Conservation (phyloP, 1,140 invertebrate species). For the Brachionus calyciflorus region DNA sequence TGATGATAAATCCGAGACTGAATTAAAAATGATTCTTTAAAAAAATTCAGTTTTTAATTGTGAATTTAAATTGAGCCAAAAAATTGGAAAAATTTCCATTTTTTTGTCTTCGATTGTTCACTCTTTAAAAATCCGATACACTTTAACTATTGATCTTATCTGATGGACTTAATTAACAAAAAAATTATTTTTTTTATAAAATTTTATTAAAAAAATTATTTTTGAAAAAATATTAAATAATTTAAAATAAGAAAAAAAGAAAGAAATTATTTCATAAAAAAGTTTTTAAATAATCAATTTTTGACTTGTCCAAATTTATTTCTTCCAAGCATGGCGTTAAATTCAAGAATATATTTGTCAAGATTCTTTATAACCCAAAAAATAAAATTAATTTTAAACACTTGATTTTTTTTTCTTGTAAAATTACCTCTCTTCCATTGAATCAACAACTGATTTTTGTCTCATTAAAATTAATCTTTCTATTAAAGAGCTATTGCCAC, state of each 20-base stretch:
- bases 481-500: not conserved
- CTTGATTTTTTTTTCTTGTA: too few species aligned
- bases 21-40: not conserved
- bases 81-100: not conserved
- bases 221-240: not conserved
- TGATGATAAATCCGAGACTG: conserved; percentile 35
- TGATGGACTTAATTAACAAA: conserved; percentile 26
- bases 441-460: not conserved
- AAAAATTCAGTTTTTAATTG: not conserved
- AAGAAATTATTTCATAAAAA: not conserved
- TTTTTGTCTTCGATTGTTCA: not conserved
- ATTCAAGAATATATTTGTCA: not conserved
- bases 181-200: too few species aligned
- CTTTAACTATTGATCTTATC: conserved; percentile 44
- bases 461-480: not conserved
- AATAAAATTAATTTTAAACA: too few species aligned
- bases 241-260: not conserved
- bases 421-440: conserved; percentile 12
- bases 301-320: not conserved
- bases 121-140: conserved; percentile 19
- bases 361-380: not conserved
- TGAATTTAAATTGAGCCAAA: not conserved
- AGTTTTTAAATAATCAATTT: not conserved
- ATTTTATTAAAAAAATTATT: too few species aligned
- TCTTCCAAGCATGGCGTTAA: not conserved